Evolutionary conservation across 2,113 vertebrate genomes (phyloP).

Genomic region (Dasyornis broadbenti): DNA sequence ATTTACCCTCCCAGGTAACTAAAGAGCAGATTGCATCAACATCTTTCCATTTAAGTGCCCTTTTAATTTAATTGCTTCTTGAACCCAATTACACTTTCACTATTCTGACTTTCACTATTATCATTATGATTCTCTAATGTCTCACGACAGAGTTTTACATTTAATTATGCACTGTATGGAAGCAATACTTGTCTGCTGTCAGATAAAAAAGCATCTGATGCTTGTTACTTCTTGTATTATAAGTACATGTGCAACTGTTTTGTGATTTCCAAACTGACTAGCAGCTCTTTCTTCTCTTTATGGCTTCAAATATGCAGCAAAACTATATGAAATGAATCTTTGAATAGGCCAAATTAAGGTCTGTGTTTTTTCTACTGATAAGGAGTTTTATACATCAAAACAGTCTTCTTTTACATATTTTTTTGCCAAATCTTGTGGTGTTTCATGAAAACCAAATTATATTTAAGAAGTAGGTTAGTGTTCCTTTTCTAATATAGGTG

Average conservation of each 20-base stretch:
- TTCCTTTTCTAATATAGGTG: constrained; percentile 70
- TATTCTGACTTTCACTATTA: not conserved
- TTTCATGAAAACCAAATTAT: constrained; percentile 65
- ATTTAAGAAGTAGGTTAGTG: constrained; percentile 65
- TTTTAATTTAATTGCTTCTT: constrained; percentile 14
- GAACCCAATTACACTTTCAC: not conserved
- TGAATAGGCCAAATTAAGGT: constrained; percentile 58
- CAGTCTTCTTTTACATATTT: constrained; percentile 67
- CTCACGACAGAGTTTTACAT: constrained; percentile 24
- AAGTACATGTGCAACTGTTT: not conserved
- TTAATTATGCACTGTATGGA: constrained; percentile 3
- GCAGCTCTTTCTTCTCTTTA: constrained; percentile 43
- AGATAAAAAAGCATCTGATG: not conserved
- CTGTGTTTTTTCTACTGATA: constrained; percentile 66
- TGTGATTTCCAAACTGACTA: constrained; percentile 40
- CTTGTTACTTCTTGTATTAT: not conserved
- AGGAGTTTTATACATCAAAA: constrained; percentile 73
- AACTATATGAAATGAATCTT: constrained; percentile 32
- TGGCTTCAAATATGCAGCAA: constrained; percentile 66
- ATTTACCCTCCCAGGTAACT: not conserved
- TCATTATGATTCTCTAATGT: not conserved
- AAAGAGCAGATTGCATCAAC: not conserved
- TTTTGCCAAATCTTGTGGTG: constrained; percentile 72
- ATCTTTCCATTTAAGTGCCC: not conserved
- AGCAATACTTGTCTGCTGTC: not conserved